Evolutionary conservation across 2,113 vertebrate genomes (phyloP), one percentile per base, ranked within the genome.

Genomic region (Aptenodytes patagonicus): DNA sequence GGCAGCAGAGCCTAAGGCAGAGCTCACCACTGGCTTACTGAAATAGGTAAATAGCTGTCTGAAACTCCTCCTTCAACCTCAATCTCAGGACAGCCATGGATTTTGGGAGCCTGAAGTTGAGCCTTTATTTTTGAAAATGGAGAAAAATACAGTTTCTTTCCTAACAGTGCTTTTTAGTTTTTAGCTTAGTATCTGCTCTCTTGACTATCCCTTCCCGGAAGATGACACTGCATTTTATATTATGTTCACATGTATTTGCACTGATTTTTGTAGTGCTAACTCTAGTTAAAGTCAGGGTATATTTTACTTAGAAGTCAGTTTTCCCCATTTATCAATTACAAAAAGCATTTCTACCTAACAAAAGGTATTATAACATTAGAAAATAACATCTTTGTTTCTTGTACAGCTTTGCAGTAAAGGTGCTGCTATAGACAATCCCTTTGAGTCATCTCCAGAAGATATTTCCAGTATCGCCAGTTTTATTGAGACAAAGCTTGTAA

Each of bases 401-500:
- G 21, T 49, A 51, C 71, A 98, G 98, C 94, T 98, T 82, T 98
- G 98, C 85, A 98, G 97, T 95, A 97, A 98, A 97, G 98, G 97
- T 42, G 77, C 81, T 34, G 97, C 96, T 96, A 34, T 97, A 77
- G 97, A 91, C 61, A 93, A 98, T 60, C 92, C 92, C 34, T 97
- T 93, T 64, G 92, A 98, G 89, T 77, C 97, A 84, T 92, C 95
- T 93, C 93, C 97, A 79, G 96, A 98, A 92, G 97, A 98, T n/a
- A 96, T 98, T 93, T 97, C 96, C 71, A 98, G 97, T 12, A 84
- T 98, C 29, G 89, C 87, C 83, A 98, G 98, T 97, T 98, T 98
- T 91, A 98, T 97, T 80, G 97, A 98, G 97, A 96, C 97, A 68
- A 98, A 98, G 80, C 96, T 98, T 77, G 98, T 96, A 78, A 97